These are phyloP conservation scores for Amaurobius ferox DNA, from an alignment of 2,888 invertebrate genomes.

Conservation along the genomic window DNA sequence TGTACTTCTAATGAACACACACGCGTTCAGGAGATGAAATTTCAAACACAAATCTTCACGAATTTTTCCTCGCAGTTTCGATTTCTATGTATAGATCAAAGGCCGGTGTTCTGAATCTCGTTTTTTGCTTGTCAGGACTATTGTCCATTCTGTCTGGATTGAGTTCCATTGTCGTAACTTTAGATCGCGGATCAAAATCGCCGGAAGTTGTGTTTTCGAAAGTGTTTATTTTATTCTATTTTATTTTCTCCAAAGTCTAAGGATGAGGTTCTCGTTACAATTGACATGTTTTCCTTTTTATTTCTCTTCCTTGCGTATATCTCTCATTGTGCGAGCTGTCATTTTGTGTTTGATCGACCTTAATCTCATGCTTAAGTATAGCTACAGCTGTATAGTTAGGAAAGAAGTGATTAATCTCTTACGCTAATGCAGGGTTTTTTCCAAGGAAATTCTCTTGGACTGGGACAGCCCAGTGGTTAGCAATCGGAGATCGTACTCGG, in stretches of 20 bases:
- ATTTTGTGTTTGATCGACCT: neutral
- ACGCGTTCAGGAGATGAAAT: no score
- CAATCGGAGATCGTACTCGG: no score
- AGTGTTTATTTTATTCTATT: slow-evolving; percentile 16
- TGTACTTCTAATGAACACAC: no score
- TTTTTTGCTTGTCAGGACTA: neutral
- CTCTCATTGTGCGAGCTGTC: neutral
- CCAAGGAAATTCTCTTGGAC: no score
- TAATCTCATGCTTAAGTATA: neutral
- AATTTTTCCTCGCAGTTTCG: neutral
- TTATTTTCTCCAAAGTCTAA: slow-evolving; percentile 13
- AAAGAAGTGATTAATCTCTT: no score
- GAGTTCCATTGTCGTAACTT: slow-evolving; percentile 43
- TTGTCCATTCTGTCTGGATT: slow-evolving; percentile 24
- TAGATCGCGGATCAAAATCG: slow-evolving; percentile 30
- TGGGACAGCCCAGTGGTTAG: no score
- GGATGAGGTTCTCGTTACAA: neutral
- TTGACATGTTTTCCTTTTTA: slow-evolving; percentile 3
- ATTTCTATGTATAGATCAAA: slow-evolving; percentile 43
- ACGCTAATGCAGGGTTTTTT: no score
- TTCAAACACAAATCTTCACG: no score
- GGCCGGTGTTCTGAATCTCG: slow-evolving; percentile 21
- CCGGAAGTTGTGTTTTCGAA: slow-evolving; percentile 30
- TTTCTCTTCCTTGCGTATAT: neutral
- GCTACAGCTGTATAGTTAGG: neutral